These are phyloP conservation scores for Lytechinus pictus DNA, from an alignment of 35 echinoderm and acorn worm genomes.

Conservation along the genomic window DNA sequence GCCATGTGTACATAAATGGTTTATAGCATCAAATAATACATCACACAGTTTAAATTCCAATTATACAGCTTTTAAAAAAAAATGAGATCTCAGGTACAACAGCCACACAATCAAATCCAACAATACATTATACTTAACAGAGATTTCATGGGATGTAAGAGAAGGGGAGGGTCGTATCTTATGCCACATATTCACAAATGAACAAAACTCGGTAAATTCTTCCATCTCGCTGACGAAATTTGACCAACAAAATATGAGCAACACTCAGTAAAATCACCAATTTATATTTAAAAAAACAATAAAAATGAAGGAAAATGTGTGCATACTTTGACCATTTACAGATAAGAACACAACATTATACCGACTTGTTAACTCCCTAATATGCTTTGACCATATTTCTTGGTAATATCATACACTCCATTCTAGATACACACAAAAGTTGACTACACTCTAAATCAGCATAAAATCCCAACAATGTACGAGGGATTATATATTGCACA, in stretches of 20 bases:
- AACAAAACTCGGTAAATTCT: neutral
- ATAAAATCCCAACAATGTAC: neutral
- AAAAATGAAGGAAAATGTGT: constrained; percentile 15
- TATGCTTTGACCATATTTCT: constrained; percentile 38
- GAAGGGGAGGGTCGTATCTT: neutral
- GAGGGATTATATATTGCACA: constrained; percentile 51
- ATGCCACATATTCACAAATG: constrained; percentile 24
- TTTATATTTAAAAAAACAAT: constrained; percentile 4
- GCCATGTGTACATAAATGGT: neutral
- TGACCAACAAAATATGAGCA: constrained; percentile 40
- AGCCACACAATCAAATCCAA: constrained; percentile 25
- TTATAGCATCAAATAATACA: constrained; percentile 12
- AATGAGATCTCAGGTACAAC: neutral
- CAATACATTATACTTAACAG: constrained; percentile 45
- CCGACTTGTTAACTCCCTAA: constrained; percentile 28
- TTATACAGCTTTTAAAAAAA: neutral
- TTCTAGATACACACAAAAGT: constrained; percentile 48
- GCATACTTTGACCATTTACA: constrained; percentile 54
- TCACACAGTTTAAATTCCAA: constrained; percentile 20
- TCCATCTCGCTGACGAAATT: neutral
- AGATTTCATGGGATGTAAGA: neutral
- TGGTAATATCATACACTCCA: constrained; percentile 41
- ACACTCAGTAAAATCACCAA: constrained; percentile 24
- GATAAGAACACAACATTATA: constrained; percentile 51
- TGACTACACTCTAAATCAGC: constrained; percentile 42